phyloP scores from a whole-genome alignment of 1,140 invertebrate species.

The Trichomalopsis sarcophagae region DNA sequence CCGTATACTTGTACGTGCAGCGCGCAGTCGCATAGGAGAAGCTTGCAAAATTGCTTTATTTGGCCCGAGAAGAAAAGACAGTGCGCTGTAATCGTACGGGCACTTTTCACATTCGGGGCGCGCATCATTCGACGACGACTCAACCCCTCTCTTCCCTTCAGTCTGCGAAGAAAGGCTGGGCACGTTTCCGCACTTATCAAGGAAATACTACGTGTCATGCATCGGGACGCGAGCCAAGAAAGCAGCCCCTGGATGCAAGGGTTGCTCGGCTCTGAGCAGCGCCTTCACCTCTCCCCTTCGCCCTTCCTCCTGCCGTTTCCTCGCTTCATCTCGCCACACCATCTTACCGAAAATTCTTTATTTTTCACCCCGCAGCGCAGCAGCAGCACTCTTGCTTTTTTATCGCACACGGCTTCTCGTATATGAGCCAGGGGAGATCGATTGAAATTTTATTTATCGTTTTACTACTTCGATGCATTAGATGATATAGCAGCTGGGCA shows the following conservation, averaged over 20 bases:
- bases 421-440: constrained; percentile 5
- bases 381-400: neutral
- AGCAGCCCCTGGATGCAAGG: constrained; percentile 49
- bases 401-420: neutral
- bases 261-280: constrained; percentile 45
- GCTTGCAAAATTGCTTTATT: constrained; percentile 34
- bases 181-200: constrained; percentile 53
- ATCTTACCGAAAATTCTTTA: constrained; percentile 34
- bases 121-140: constrained; percentile 42
- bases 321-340: constrained; percentile 29
- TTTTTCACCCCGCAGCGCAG: neutral
- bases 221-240: constrained; percentile 49
- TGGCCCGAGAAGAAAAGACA: neutral
- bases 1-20: neutral
- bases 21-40: neutral
- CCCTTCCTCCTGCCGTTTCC: neutral
- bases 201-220: constrained; percentile 54
- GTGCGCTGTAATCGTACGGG: constrained; percentile 37
- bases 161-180: constrained; percentile 29
- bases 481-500: neutral
- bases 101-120: constrained; percentile 50
- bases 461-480: neutral
- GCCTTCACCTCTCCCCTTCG: neutral
- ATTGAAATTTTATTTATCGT: constrained; percentile 45
- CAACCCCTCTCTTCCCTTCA: neutral